Evolutionary conservation across 2,113 vertebrate species (phyloP).

Genomic region (Cynoglossus semilaevis): DNA sequence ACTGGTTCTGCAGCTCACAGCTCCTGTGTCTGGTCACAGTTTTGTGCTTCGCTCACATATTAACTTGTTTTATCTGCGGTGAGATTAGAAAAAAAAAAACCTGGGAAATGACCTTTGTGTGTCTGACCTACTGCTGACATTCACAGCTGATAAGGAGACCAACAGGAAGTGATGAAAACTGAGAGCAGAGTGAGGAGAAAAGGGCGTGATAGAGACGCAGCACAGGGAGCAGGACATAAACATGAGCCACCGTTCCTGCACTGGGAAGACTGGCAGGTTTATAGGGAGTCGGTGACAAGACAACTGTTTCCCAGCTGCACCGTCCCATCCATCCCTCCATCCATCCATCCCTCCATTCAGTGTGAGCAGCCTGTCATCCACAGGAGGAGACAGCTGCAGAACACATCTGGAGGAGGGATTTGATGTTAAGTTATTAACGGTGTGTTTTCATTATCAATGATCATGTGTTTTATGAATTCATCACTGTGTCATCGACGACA

Average conservation of each 20-base stretch:
- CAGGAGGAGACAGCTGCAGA: constrained; percentile 31
- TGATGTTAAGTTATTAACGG: constrained; percentile 15
- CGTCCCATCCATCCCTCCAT: too few relatives aligned
- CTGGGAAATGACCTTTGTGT: constrained; percentile 6
- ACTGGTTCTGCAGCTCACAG: neutral
- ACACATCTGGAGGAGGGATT: constrained; percentile 39
- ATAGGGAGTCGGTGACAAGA: constrained; percentile 1
- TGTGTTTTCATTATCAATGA: neutral
- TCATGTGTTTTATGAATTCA: constrained; percentile 7
- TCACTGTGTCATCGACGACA: neutral
- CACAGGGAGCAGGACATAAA: constrained; percentile 8
- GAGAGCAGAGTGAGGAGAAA: constrained; percentile 1
- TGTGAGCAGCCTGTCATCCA: constrained; percentile 17
- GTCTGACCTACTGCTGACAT: constrained; percentile 21
- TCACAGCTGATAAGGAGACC: constrained; percentile 25
- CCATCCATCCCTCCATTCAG: constrained; percentile 14
- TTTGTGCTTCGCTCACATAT: too few relatives aligned
- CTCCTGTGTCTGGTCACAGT: too few relatives aligned
- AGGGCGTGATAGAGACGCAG: constrained; percentile 9
- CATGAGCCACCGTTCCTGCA: constrained; percentile 16
- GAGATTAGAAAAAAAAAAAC: constrained; percentile 22
- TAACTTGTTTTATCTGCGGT: neutral
- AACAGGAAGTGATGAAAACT: constrained; percentile 19
- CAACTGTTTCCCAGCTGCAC: constrained; percentile 25
- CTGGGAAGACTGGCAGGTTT: constrained; percentile 30